Conservation (phyloP, 2,113 vertebrate genomes). For the Panthera tigris region DNA sequence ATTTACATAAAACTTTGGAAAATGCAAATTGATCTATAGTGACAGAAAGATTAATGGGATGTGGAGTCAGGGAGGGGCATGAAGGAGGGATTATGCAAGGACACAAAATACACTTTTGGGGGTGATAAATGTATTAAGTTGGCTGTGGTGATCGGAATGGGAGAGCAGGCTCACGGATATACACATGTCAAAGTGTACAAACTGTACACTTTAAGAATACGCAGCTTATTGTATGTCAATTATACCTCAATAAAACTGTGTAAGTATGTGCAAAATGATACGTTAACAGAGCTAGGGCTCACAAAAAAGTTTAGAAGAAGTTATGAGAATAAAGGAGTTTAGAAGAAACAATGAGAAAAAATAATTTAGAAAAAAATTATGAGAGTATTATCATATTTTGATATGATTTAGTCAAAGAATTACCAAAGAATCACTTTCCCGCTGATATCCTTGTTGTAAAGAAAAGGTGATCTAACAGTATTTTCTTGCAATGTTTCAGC, state of each 20-base stretch:
- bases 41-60: not conserved
- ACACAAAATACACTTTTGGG: not conserved
- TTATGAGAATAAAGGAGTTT: not conserved
- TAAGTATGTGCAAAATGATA: not conserved
- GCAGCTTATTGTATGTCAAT: not conserved
- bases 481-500: slow-evolving; percentile 73
- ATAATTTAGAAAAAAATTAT: not conserved
- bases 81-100: not conserved
- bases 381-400: not conserved
- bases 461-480: slow-evolving; percentile 91
- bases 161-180: not conserved
- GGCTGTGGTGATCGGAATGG: not conserved
- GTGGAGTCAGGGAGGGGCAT: not conserved
- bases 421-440: slow-evolving; percentile 95
- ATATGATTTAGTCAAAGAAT: slow-evolving; percentile 75
- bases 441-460: slow-evolving; percentile 92
- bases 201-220: not conserved
- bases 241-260: not conserved
- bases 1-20: not conserved
- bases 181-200: not conserved
- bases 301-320: not conserved
- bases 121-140: not conserved
- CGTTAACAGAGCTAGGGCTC: not conserved
- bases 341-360: not conserved
- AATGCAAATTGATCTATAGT: not conserved